phyloP scores from a whole-genome alignment of 2,888 invertebrate genomes.

The Heliconius ethilla region DNA sequence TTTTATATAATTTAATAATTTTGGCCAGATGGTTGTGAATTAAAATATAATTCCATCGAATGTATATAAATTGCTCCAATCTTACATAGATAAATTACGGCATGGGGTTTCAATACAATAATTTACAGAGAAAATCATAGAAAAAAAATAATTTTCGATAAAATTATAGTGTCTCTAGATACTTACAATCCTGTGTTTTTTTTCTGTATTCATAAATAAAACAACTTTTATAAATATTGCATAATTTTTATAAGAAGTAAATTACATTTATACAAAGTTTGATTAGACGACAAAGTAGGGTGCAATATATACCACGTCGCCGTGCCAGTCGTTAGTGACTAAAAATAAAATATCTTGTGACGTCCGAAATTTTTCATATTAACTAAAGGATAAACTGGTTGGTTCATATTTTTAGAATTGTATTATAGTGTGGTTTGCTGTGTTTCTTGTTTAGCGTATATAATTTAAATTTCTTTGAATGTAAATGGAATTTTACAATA shows the following conservation, averaged over 20 bases:
- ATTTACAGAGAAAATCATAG: too few relatives aligned
- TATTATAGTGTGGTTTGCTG: background rate
- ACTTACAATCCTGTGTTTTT: too few relatives aligned
- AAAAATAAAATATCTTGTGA: slow-evolving; percentile 8
- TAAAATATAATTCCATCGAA: too few relatives aligned
- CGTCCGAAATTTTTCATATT: slow-evolving; percentile 5
- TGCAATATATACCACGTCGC: slow-evolving; percentile 5
- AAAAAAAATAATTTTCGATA: too few relatives aligned
- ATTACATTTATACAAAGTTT: background rate
- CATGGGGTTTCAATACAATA: background rate
- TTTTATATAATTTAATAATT: background rate
- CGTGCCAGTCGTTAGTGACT: background rate
- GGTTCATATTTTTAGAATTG: slow-evolving; percentile 1
- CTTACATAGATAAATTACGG: background rate
- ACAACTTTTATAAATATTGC: background rate
- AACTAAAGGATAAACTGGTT: slow-evolving; percentile 15
- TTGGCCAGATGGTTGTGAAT: background rate
- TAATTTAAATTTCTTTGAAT: too few relatives aligned
- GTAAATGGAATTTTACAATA: too few relatives aligned
- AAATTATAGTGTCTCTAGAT: too few relatives aligned
- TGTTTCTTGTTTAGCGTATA: too few relatives aligned
- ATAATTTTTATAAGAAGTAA: background rate
- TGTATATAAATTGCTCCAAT: too few relatives aligned
- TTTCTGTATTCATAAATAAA: background rate
- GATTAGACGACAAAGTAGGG: background rate